A percentile compares a stretch with the other conserved stretches of the same genome.
Conservation (phyloP, 2,888 invertebrate genomes). For the Alviniconcha strummeri region DNA sequence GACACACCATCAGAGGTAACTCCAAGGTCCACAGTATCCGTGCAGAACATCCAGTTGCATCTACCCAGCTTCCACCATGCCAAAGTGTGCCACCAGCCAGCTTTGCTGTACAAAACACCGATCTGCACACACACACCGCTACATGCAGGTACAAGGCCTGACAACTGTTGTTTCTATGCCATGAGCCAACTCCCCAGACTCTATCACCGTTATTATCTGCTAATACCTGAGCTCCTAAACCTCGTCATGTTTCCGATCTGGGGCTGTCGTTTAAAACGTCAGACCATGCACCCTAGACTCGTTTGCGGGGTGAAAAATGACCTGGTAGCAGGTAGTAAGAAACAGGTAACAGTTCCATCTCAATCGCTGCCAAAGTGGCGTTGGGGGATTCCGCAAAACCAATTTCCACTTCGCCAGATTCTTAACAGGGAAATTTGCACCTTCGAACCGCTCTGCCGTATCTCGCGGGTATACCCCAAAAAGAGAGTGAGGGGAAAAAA, state of each 20-base stretch:
- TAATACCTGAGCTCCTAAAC: background rate
- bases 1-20: too few species aligned
- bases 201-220: background rate
- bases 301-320: constrained; percentile 4
- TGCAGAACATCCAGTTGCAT: too few species aligned
- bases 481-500: background rate
- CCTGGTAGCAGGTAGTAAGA: constrained; percentile 6
- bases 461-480: too few species aligned
- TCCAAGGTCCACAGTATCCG: too few species aligned
- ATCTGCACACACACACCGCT: background rate
- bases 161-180: background rate
- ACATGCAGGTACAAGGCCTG: too few species aligned
- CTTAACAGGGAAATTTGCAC: background rate
- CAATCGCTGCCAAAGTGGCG: constrained; percentile 5
- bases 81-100: too few species aligned
- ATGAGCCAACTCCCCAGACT: background rate
- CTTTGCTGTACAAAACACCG: background rate
- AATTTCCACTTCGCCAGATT: constrained; percentile 5
- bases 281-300: constrained; percentile 1
- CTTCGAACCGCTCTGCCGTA: background rate
- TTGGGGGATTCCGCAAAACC: background rate
- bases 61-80: too few species aligned
- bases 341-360: background rate
- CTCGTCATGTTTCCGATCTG: background rate
- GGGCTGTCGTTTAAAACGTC: background rate